A percentile compares a stretch with the other conserved stretches of the same genome.
Conservation (phyloP, 2,113 vertebrate species). For the Sula dactylatra region DNA sequence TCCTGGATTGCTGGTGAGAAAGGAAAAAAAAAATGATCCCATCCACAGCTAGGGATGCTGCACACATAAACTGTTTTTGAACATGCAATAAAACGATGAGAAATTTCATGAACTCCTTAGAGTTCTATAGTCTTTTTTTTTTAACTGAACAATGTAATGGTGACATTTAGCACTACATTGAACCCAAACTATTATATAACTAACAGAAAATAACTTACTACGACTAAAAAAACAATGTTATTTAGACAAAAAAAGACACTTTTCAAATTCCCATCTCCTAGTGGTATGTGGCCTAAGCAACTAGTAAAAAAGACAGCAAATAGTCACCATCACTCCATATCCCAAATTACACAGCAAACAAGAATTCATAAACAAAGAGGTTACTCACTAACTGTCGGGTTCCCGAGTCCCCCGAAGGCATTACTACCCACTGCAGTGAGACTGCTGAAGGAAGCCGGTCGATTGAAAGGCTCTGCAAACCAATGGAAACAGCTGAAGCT, state of each 20-base stretch:
- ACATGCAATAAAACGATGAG: conserved; percentile 25
- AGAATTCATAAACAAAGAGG: conserved; percentile 9
- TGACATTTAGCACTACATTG: background rate
- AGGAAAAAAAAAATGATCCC: background rate
- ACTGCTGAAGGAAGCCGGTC: conserved; percentile 88
- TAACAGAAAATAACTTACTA: background rate
- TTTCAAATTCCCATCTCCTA: background rate
- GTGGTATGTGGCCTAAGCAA: background rate
- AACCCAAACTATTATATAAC: background rate
- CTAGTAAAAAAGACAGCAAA: background rate
- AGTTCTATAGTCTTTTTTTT: background rate
- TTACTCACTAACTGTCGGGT: conserved; percentile 96
- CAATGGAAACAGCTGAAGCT: conserved; percentile 4
- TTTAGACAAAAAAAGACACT: background rate
- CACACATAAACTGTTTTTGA: background rate
- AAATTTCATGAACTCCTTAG: background rate
- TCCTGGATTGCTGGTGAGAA: background rate
- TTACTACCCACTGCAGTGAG: conserved; percentile 90
- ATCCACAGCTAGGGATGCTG: conserved; percentile 2
- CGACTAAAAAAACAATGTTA: background rate
- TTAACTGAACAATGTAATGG: background rate
- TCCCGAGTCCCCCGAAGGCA: conserved; percentile 95
- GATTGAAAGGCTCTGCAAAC: conserved; percentile 87
- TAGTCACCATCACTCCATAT: background rate
- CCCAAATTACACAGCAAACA: background rate